Conservation (phyloP, 2,888 invertebrate genomes). For the Polia nebulosa region DNA sequence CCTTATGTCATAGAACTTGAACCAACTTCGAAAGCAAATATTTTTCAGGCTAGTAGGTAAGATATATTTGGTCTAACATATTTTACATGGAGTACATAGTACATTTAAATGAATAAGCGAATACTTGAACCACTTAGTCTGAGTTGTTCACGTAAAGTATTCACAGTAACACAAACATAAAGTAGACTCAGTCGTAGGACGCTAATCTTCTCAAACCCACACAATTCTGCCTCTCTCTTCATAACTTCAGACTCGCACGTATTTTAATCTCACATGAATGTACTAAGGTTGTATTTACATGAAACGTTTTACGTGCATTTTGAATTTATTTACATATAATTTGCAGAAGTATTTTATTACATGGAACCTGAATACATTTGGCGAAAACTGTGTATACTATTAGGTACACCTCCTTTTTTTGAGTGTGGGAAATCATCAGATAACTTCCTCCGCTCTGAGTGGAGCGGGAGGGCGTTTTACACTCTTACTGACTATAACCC, state of each 20-base stretch:
- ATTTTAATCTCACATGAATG: constrained; percentile 29
- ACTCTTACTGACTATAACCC: no score
- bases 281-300: constrained; percentile 1
- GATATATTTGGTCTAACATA: no score
- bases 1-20: no score
- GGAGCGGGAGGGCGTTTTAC: no score
- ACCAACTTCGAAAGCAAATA: no score
- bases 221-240: constrained; percentile 2
- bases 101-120: neutral
- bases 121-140: neutral
- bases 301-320: neutral
- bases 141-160: neutral
- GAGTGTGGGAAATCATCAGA: no score
- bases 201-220: constrained; percentile 21
- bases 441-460: no score
- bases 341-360: neutral
- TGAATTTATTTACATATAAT: neutral
- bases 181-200: neutral
- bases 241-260: constrained; percentile 16
- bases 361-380: no score
- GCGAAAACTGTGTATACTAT: no score
- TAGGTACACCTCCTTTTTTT: no score
- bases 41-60: no score
- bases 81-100: neutral
- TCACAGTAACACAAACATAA: constrained; percentile 16